Evolutionary conservation across 2,797 vertebrate species (phyloP).

Genomic region (Ceyx erithaca): DNA sequence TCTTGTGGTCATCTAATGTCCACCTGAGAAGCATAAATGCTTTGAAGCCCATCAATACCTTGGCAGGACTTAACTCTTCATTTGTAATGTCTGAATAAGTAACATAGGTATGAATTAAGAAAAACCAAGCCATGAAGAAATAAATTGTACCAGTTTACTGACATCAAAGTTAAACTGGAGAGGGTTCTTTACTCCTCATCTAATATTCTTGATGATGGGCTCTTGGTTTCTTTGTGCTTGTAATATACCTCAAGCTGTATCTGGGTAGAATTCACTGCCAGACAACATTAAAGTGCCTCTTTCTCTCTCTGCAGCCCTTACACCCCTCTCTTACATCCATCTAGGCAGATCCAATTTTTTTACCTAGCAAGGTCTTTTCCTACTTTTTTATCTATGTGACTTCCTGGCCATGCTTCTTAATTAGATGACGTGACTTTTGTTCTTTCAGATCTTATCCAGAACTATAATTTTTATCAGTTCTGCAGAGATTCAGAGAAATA

Average conservation of each 20-base stretch:
- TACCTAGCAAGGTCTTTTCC: neutral
- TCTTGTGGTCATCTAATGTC: neutral
- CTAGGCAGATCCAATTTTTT: neutral
- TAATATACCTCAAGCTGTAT: neutral
- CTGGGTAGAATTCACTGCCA: neutral
- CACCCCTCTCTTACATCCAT: neutral
- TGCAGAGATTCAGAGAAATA: neutral
- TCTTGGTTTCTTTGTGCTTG: neutral
- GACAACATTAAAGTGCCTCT: neutral
- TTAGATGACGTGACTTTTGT: neutral
- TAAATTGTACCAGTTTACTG: neutral
- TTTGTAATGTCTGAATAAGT: neutral
- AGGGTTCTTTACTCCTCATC: neutral
- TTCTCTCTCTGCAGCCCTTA: neutral
- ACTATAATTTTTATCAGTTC: neutral
- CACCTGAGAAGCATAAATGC: rapidly evolving
- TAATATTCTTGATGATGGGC: neutral
- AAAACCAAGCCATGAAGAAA: neutral
- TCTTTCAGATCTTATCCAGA: neutral
- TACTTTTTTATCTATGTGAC: neutral
- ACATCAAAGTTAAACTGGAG: neutral
- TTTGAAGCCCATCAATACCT: rapidly evolving
- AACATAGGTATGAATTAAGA: neutral
- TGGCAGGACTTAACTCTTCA: neutral
- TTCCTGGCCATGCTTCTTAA: neutral